These are phyloP conservation scores for Brachyopa scutellaris DNA, from an alignment of 2,888 invertebrate genomes.

Conservation along the genomic window DNA sequence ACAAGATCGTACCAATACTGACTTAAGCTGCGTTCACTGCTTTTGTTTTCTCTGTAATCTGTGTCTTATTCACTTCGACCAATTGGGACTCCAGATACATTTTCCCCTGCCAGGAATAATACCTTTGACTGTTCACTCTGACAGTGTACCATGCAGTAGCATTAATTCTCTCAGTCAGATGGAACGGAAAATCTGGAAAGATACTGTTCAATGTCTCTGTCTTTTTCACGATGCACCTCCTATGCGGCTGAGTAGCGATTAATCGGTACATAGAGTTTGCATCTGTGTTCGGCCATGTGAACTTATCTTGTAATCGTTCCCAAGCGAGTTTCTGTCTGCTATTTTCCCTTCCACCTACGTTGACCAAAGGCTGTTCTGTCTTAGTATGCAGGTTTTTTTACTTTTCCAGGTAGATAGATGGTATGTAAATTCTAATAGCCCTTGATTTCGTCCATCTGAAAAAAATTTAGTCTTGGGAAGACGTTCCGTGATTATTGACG, in stretches of 20 bases:
- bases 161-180: conserved; percentile 62
- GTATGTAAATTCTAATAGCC: conserved; percentile 79
- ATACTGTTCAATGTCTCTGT: conserved; percentile 54
- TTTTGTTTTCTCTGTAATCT: conserved; percentile 38
- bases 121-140: conserved; percentile 60
- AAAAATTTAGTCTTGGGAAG: conserved; percentile 79
- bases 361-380: conserved; percentile 62
- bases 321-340: conserved; percentile 40
- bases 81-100: conserved; percentile 58
- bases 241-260: conserved; percentile 55
- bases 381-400: conserved; percentile 68
- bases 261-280: conserved; percentile 53
- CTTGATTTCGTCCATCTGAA: conserved; percentile 80
- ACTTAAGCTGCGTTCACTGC: conserved; percentile 28
- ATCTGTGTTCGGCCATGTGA: conserved; percentile 69
- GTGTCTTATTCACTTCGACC: conserved; percentile 42
- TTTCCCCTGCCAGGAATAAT: conserved; percentile 52
- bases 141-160: conserved; percentile 11
- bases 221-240: conserved; percentile 71
- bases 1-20: conserved; percentile 54
- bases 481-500: conserved; percentile 78
- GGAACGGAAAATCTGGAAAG: conserved; percentile 65
- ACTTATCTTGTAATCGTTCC: conserved; percentile 52
- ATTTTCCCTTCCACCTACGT: conserved; percentile 71
- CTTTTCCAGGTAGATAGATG: conserved; percentile 75